Base-by-base conservation (phyloP, 2,888 invertebrate genomes). In the Lasioglossum vierecki region DNA sequence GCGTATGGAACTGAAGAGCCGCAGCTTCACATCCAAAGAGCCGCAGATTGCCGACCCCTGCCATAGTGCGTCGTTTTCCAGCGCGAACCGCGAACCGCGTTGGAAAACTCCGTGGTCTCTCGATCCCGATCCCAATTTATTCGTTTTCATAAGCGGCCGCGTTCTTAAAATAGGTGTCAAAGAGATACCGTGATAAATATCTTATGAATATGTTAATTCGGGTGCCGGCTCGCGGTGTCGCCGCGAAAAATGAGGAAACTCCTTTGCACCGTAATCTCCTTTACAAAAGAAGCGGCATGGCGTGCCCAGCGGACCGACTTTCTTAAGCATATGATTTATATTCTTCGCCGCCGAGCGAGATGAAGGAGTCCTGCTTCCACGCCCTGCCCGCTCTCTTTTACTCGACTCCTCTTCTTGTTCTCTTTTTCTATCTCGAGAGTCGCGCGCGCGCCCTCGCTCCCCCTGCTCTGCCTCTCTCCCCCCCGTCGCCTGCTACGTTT, bases 201-300 rank as follows among this genome's bases (percentile, higher is more conserved):
- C 89, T 90, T 90, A 90, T 90, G 89, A 90, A 90, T 90, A 90
- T 90, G 90, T 88, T 90, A 89, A 90, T 90, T 85, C 73, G 49
- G 15, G 44, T 30, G 53, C 9, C 35, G 60, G 26, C 5, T 6
- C 49, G 11, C 66, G 18, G 46, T 76, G 82, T 76, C 46, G 53
- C 44, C 80, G 76, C 73, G 80, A 90, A 90, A 90, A 88, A 90
- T 85, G 88, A 90, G 87, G 80, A 87, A 89, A 90, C 83, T 88
- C 90, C 86, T 84, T 88, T 80, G 82, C 83, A 75, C 82, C 82
- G 88, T 86, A 89, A 89, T 89, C 89, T 88, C 78, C 84, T 78
- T 79, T 89, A 89, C 88, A 89, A 88, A 88, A 82, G 88, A 77
- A 89, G 80, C 84, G 76, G 60, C 81, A 79, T 82, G 76, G 46